A percentile compares a stretch with the other conserved stretches of the same genome.
phyloP scores from a whole-genome alignment of 2,888 invertebrate genomes.

The Rhamphomyia laevipes region DNA sequence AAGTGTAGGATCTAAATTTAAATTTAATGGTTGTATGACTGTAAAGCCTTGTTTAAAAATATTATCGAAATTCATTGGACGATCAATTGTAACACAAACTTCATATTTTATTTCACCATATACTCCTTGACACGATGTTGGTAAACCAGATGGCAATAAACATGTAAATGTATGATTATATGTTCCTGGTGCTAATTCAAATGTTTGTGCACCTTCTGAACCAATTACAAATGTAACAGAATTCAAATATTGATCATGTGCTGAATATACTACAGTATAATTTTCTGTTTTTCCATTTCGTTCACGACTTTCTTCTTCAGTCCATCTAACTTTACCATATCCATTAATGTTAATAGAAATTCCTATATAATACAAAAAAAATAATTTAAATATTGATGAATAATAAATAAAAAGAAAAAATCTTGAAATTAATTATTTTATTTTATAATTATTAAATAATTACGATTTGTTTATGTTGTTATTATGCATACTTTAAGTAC shows the following conservation, averaged over 20 bases:
- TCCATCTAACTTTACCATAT: conserved; percentile 32
- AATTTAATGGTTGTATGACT: conserved; percentile 63
- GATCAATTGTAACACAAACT: conserved; percentile 62
- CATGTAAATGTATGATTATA: conserved; percentile 27
- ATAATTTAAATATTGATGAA: no score
- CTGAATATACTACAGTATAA: conserved; percentile 17
- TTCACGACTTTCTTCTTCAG: conserved; percentile 5
- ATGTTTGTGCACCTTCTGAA: conserved; percentile 40
- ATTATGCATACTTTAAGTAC: no score
- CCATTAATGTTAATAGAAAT: conserved; percentile 30
- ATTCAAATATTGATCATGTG: conserved; percentile 30
- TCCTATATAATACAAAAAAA: conserved; percentile 16
- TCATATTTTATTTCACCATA: conserved; percentile 65
- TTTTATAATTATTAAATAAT: no score
- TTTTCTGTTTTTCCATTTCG: conserved; percentile 22
- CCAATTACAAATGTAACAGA: conserved; percentile 24
- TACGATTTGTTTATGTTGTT: no score
- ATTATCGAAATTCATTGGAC: conserved; percentile 69
- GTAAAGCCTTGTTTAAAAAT: conserved; percentile 30
- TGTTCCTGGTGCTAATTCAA: conserved; percentile 50
- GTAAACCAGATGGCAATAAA: conserved; percentile 41
- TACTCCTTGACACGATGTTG: conserved; percentile 65
- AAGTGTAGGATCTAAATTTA: conserved; percentile 59
- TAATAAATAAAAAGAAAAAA: no score
- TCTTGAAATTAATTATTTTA: conserved; percentile 9